A percentile compares a stretch with the other conserved stretches of the same genome.
Conservation (phyloP, 2,113 vertebrate species). For the Artemisiospiza belli region DNA sequence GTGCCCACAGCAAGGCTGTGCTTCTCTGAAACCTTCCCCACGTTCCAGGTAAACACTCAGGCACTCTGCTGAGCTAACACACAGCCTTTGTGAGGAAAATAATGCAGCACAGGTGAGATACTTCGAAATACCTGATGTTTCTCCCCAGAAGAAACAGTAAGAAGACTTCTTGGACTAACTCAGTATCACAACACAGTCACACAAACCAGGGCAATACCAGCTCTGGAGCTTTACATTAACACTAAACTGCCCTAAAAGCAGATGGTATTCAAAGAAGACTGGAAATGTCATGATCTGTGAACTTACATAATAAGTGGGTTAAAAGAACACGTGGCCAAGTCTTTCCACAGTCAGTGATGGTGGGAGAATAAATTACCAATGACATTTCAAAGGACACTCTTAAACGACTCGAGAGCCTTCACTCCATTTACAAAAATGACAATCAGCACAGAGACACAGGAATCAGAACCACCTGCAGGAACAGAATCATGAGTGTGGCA, state of each 20-base stretch:
- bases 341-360: not conserved
- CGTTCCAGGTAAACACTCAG: not conserved
- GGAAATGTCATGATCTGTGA: not conserved
- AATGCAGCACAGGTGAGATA: not conserved
- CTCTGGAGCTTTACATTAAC: not conserved
- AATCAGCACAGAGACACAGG: not conserved
- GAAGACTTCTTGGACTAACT: not conserved
- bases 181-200: not conserved
- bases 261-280: not conserved
- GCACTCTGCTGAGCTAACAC: not conserved
- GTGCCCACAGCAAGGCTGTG: not conserved
- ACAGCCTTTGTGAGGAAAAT: accelerated
- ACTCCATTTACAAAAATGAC: not conserved
- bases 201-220: not conserved
- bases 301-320: not conserved
- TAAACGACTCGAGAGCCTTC: accelerated
- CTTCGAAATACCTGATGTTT: not conserved
- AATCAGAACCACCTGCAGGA: not conserved
- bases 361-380: not conserved
- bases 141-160: accelerated
- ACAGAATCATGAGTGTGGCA: accelerated
- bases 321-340: not conserved
- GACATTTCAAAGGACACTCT: not conserved
- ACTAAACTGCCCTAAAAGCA: not conserved
- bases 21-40: not conserved